Conservation (phyloP, 1,140 invertebrate genomes). For the Caerostris darwini region DNA sequence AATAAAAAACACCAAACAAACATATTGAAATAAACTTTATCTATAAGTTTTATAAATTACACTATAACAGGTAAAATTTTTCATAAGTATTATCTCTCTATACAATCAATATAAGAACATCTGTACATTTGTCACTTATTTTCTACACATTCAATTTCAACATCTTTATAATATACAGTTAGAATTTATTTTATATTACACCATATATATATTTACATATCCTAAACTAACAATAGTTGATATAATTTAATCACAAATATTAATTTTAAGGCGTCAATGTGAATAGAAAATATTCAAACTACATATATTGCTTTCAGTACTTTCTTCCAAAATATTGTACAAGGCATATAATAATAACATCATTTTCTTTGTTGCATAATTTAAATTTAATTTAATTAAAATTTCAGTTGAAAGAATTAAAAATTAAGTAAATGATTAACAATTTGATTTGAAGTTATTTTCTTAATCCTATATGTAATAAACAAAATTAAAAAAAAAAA, state of each 20-base stretch:
- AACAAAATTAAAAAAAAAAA: no score
- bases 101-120: slow-evolving; percentile 51
- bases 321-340: not conserved
- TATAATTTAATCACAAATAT: slow-evolving; percentile 51
- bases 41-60: slow-evolving; percentile 46
- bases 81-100: slow-evolving; percentile 35
- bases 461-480: no score
- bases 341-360: not conserved
- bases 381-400: not conserved
- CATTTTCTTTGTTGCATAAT: not conserved
- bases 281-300: not conserved
- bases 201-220: slow-evolving; percentile 54
- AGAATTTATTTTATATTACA: slow-evolving; percentile 16
- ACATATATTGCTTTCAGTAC: not conserved
- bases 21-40: slow-evolving; percentile 61
- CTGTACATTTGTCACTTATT: slow-evolving; percentile 42
- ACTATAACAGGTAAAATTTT: slow-evolving; percentile 66
- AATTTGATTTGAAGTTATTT: no score
- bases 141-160: slow-evolving; percentile 2
- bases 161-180: slow-evolving; percentile 18
- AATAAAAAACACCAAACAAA: not conserved
- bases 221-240: slow-evolving; percentile 30
- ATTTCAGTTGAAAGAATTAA: no score
- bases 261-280: slow-evolving; percentile 48
- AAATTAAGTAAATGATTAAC: no score